Evolutionary conservation across 2,888 invertebrate species (phyloP), one percentile per base, ranked within the genome.

Genomic region (Xanthia icteritia): DNA sequence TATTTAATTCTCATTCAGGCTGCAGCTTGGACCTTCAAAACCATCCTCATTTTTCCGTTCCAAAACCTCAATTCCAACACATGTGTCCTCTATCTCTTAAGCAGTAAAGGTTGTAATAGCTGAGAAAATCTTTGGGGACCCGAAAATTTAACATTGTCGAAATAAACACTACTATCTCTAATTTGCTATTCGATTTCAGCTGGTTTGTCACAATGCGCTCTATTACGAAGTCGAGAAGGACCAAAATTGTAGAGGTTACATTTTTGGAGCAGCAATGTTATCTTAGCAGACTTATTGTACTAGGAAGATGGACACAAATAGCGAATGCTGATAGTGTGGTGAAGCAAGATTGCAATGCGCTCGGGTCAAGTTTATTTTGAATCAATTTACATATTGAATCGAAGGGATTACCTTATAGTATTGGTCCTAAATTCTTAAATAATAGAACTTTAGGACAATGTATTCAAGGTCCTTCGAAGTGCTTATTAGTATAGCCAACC

Each of bases 1-100:
- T 91, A 93, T 93, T 93, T 93, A 93, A 92, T 92, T 92, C 91
- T 92, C 91, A 92, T 93, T 93, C 91, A 91, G 90, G 89, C 88
- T 92, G 91, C 91, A 88, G 86, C 87, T 85, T 85, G 89, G 85
- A 89, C 88, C 83, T 82, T 73, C 61, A 65, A 64, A 58, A 79
- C 81, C 72, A 77, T 69, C 63, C 67, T 45, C 27, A 51, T 75
- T 69, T 83, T 81, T 11, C 39, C 9, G 54, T 68, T 68, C 11
- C 31, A 61, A 51, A 79, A 75, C n/a, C 9, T 0, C 27, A 11
- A 58, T 71, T 5, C 23, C 0, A n/a, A 67, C 51, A 67, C 20
- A 48, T 1, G 31, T 61, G 71, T 4, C 4, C 63, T 75, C 42
- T 87, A 81, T 76, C 0, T 1, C 36, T 5, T 1, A 3, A 20